Percentiles rank a stretch among this genome's conserved stretches.
phyloP scores from a whole-genome alignment of 2,797 vertebrate species.

The Simalia tracyae region DNA sequence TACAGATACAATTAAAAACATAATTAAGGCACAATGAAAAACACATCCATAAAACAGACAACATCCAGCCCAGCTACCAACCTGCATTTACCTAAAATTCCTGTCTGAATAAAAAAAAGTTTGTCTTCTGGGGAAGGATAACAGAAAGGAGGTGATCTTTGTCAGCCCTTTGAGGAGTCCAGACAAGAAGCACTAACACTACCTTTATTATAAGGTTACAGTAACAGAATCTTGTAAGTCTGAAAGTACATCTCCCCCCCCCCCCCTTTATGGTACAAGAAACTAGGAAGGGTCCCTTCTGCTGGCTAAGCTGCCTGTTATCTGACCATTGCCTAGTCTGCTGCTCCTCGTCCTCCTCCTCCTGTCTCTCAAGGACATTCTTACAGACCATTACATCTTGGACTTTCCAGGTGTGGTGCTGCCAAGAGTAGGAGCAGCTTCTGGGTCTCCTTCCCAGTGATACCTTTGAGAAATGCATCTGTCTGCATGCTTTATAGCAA shows the following conservation, averaged over 20 bases:
- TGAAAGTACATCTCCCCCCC: neutral
- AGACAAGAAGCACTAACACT: neutral
- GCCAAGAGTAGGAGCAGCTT: neutral
- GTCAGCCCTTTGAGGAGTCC: neutral
- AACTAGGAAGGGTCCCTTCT: neutral
- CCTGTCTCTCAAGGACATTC: neutral
- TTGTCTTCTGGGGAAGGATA: neutral
- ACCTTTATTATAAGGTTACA: neutral
- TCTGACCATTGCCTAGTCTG: neutral
- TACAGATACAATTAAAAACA: neutral
- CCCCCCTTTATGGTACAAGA: neutral
- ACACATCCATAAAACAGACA: neutral
- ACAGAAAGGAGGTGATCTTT: neutral
- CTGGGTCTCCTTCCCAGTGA: neutral
- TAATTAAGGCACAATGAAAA: neutral
- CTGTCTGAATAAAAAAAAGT: neutral
- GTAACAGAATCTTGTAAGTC: neutral
- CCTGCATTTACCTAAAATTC: neutral
- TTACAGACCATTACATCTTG: neutral
- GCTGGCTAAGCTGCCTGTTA: neutral
- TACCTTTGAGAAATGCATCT: neutral
- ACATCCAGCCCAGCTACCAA: neutral
- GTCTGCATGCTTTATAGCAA: neutral
- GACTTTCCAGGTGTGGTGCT: neutral
- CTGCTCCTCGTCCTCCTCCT: neutral